Conservation (phyloP, 2,888 invertebrate species). For the Tridacna gigas region DNA sequence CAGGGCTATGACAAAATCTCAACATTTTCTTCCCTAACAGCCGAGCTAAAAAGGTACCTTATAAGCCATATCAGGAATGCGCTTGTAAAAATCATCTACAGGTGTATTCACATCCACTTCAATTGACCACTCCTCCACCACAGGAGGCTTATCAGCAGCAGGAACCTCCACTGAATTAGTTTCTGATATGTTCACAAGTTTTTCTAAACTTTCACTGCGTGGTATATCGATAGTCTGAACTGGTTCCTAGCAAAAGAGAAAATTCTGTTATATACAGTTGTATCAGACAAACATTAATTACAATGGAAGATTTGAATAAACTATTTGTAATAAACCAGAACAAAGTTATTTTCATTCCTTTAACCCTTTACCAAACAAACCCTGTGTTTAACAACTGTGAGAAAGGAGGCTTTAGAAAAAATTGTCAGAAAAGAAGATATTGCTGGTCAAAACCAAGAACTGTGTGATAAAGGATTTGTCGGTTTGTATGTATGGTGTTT, state of each 20-base stretch:
- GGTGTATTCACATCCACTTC: slow-evolving; percentile 93
- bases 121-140: slow-evolving; percentile 91
- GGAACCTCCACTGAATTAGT: neutral
- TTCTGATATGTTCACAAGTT: slow-evolving; percentile 69
- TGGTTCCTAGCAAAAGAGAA: neutral
- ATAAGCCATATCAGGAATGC: slow-evolving; percentile 93
- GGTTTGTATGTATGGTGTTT: too few relatives aligned
- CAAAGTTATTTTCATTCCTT: too few relatives aligned
- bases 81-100: slow-evolving; percentile 92
- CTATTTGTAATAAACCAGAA: too few relatives aligned
- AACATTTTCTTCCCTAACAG: neutral
- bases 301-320: too few relatives aligned
- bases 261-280: neutral
- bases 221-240: slow-evolving; percentile 48
- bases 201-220: slow-evolving; percentile 77
- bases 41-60: slow-evolving; percentile 81
- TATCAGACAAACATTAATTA: too few relatives aligned
- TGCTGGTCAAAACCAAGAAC: too few relatives aligned
- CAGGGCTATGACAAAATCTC: neutral
- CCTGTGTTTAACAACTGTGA: too few relatives aligned
- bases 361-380: too few relatives aligned
- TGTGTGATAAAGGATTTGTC: too few relatives aligned
- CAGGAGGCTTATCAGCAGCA: neutral
- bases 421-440: too few relatives aligned
- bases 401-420: too few relatives aligned